Evolutionary conservation across 30 jellyfish, hydroid and myxozoan species (phyloP), one percentile per base, ranked within the genome.

Genomic region (Nemopilema nomurai): DNA sequence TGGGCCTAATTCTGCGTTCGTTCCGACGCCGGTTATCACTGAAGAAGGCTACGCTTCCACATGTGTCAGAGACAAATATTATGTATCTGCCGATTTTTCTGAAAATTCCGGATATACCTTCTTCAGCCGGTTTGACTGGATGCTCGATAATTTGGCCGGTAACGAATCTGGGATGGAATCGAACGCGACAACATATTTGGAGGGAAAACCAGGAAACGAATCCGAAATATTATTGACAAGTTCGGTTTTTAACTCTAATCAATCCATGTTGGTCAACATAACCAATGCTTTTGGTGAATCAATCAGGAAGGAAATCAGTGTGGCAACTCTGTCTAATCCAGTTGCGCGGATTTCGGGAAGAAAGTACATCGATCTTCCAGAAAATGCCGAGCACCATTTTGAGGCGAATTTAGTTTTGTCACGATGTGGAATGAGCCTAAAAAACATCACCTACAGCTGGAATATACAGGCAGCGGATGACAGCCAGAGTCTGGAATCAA

Each of bases 331-430:
- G 1, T 22, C 33, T 28, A 21, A 49, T 24, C 91, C 86, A n/a
- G 74, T 62, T 32, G 91, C 86, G 28, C 72, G 91, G 41, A 71
- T 83, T 51, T 62, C 18, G n/a, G 86, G 91, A 30, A 53, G 49
- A 23, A 51, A 79, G 73, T 49, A 30, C 24, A 27, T 83, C 8
- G 28, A 23, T 16, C 7, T 72, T 3, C 30, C 51, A 3, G 80
- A 76, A 65, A 52, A 3, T 19, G 28, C 0, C 0, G 86, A 26
- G 49, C 67, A 25, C 16, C 1, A 33, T 21, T n/a, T 83, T 4
- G 30, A 52, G 0, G 86, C 91, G 20, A 75, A 83, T 25, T 67
- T 83, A 16, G 0, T 52, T 13, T 9, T 30, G 20, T 26, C 91
- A 83, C 73, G 71, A 22, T 83, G 91, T 66, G 91, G 86, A 62